These are phyloP conservation scores for Propithecus coquereli DNA, from an alignment of 2,113 vertebrate species.

Conservation along the genomic window DNA sequence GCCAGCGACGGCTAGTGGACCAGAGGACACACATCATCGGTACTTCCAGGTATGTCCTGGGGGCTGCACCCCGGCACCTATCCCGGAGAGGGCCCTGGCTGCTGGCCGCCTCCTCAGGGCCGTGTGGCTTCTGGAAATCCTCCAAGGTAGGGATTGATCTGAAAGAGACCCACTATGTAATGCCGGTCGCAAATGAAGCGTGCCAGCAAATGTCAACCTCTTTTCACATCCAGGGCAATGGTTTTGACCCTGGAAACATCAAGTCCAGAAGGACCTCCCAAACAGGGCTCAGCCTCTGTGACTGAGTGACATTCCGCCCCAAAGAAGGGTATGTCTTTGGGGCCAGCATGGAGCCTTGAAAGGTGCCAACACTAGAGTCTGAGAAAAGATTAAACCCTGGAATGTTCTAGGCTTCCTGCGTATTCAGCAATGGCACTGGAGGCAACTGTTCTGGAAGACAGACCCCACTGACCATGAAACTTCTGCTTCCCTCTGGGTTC, in stretches of 20 bases:
- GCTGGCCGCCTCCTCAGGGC: neutral
- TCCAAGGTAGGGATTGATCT: neutral
- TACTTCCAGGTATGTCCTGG: accelerated
- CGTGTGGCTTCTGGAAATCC: neutral
- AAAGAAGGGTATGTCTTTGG: accelerated
- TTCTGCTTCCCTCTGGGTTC: neutral
- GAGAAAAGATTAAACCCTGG: neutral
- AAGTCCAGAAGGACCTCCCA: neutral
- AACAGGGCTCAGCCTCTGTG: neutral
- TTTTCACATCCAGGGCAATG: too few species aligned
- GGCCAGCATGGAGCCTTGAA: neutral
- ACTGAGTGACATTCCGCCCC: neutral
- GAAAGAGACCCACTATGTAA: neutral
- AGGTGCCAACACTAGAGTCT: too few species aligned
- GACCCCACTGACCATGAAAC: neutral
- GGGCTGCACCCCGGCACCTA: neutral
- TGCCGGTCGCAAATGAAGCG: neutral
- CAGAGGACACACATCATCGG: accelerated
- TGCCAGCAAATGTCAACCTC: accelerated
- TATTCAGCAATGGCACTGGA: accelerated
- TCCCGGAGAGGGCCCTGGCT: neutral
- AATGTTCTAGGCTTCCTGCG: accelerated
- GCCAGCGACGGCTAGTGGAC: accelerated
- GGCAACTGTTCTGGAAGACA: too few species aligned
- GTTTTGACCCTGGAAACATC: neutral